phyloP scores from a whole-genome alignment of 2,888 invertebrate species.

The Spilarctia lutea region DNA sequence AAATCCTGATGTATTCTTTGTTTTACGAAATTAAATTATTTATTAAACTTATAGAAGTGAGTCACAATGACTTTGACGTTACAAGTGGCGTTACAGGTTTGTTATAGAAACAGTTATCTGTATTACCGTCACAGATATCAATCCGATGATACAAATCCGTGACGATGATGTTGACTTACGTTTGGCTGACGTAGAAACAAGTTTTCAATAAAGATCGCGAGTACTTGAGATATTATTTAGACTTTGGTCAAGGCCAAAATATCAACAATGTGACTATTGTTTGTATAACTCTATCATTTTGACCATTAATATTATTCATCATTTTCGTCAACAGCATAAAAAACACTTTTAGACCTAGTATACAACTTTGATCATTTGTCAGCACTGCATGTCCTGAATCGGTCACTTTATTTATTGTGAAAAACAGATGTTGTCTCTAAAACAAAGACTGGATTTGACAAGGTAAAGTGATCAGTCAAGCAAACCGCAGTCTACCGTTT shows the following conservation, averaged over 20 bases:
- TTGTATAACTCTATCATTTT: too few relatives aligned
- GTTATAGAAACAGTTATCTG: constrained; percentile 45
- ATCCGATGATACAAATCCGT: constrained; percentile 23
- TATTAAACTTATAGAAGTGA: background rate
- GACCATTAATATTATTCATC: too few relatives aligned
- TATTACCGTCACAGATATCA: constrained; percentile 26
- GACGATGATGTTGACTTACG: constrained; percentile 15
- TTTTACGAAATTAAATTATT: background rate
- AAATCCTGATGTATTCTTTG: background rate
- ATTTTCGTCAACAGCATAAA: too few relatives aligned
- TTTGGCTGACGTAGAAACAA: constrained; percentile 12
- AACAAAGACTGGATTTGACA: too few relatives aligned
- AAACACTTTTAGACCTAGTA: too few relatives aligned
- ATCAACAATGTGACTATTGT: too few relatives aligned
- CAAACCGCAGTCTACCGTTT: too few relatives aligned
- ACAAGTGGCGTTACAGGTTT: background rate
- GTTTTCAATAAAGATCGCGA: background rate
- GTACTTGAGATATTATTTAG: constrained; percentile 1
- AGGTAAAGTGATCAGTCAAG: too few relatives aligned
- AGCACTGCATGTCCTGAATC: too few relatives aligned
- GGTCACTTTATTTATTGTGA: too few relatives aligned
- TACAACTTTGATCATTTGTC: too few relatives aligned
- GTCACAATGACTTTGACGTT: constrained; percentile 8
- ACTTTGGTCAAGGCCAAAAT: constrained; percentile 3
- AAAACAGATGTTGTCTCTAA: too few relatives aligned